Base-by-base conservation (phyloP, 2,888 invertebrate genomes). In the Hypselothyrea guttata region DNA sequence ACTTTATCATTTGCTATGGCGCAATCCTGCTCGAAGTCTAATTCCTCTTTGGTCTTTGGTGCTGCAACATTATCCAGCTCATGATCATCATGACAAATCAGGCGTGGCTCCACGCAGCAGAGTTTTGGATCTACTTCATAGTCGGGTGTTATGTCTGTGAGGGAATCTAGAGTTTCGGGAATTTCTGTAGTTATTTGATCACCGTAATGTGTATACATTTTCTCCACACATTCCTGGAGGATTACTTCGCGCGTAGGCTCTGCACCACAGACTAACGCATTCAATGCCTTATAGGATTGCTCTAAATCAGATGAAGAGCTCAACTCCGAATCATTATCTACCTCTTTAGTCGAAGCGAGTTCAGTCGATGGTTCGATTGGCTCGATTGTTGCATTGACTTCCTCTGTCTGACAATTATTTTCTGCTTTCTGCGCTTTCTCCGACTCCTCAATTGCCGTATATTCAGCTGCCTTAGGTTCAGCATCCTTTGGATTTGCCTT, bases 1-100 rank as follows among this genome's bases (percentile, higher is more conserved):
- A 84, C 52, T 38, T 84, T 74, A 0, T 71, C 60, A 51, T 78
- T 87, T 0, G 72, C 72, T 34, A 71, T 58, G 0, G 8, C 44
- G 22, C 72, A 68, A n/a, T 84, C 71, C 9, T 55, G 47, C 3
- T 87, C 84, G n/a, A 64, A 62, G 13, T 67, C 47, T 9, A 71
- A 28, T 44, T 84, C 45, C 0, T 61, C 51, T 8, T 18, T 31
- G 0, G 47, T 71, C 12, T 65, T 70, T 1, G 27, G 2, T 0
- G 37, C 13, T 0, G 56, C 48, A 11, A 8, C 7, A 1, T 54
- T 30, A 0, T 51, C 11, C 9, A n/a, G 4, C 12, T 41, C 48
- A 1, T 5, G 9, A 4, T 18, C 16, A 1, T 28, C 15, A 0
- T 16, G 9, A 5, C 22, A 5, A 22, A 22, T 22, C 7, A 16